Percentiles rank a stretch among this genome's conserved stretches.
phyloP scores from a whole-genome alignment of 2,888 invertebrate genomes.

The Craniophora ligustri region DNA sequence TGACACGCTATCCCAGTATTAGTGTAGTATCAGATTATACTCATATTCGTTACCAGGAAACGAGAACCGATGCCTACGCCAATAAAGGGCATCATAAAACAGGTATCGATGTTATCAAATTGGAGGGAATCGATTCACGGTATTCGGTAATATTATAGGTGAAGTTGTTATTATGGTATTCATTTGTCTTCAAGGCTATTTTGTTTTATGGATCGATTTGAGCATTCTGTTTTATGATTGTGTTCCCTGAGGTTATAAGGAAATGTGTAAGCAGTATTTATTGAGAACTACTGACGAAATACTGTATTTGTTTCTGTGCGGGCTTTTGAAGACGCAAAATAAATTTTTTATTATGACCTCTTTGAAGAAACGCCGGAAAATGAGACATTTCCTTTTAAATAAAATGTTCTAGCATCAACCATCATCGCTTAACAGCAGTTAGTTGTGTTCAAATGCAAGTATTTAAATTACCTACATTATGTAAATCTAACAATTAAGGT shows the following conservation, averaged over 20 bases:
- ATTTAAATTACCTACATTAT: too few relatives aligned
- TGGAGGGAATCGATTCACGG: slow-evolving; percentile 38
- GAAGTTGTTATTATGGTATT: slow-evolving; percentile 20
- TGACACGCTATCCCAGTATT: slow-evolving; percentile 50
- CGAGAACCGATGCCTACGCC: slow-evolving; percentile 32
- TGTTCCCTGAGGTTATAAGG: background rate
- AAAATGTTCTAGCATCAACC: too few relatives aligned
- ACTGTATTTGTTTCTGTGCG: too few relatives aligned
- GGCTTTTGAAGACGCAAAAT: too few relatives aligned
- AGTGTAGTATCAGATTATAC: slow-evolving; percentile 45
- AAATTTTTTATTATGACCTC: too few relatives aligned
- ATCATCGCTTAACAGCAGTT: too few relatives aligned
- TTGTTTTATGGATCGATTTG: slow-evolving; percentile 19
- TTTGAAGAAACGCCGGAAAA: too few relatives aligned
- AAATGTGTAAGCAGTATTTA: too few relatives aligned
- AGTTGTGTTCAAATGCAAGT: too few relatives aligned
- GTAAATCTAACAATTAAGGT: too few relatives aligned
- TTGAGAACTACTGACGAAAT: too few relatives aligned
- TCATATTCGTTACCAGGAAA: slow-evolving; percentile 47
- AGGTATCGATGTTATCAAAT: slow-evolving; percentile 52
- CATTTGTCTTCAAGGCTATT: slow-evolving; percentile 32
- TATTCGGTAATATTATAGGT: slow-evolving; percentile 25
- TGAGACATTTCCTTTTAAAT: too few relatives aligned
- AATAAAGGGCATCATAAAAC: slow-evolving; percentile 49
- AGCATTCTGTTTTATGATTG: slow-evolving; percentile 11